phyloP scores from a whole-genome alignment of 2,888 invertebrate genomes.

The Cremastinae sp. region DNA sequence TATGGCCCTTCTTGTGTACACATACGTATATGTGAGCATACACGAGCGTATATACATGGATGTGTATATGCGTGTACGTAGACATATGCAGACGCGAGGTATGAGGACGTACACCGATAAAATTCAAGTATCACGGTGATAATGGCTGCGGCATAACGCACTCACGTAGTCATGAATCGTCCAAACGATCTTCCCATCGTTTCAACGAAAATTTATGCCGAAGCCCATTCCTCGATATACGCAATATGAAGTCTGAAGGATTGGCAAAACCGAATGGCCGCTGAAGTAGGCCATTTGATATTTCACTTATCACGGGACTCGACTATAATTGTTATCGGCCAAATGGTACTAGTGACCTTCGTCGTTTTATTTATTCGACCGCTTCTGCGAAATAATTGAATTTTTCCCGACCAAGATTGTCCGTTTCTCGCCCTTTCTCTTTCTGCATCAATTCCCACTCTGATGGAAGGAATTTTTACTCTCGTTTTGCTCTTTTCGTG shows the following conservation, averaged over 20 bases:
- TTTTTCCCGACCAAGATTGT: background rate
- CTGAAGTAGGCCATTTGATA: background rate
- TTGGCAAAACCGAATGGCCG: slow-evolving; percentile 20
- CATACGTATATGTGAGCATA: background rate
- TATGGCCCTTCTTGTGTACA: slow-evolving; percentile 18
- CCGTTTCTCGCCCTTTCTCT: background rate
- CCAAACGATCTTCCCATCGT: slow-evolving; percentile 29
- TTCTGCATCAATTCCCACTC: no score
- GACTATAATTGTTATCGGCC: background rate
- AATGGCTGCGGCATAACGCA: slow-evolving; percentile 33
- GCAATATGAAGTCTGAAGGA: background rate
- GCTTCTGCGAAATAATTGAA: background rate
- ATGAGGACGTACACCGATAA: background rate
- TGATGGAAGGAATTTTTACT: no score
- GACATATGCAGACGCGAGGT: no score
- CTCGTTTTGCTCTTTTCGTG: no score
- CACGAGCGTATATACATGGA: slow-evolving; percentile 1
- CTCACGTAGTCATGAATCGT: slow-evolving; percentile 37
- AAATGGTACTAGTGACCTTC: background rate
- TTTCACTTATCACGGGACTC: slow-evolving; percentile 13
- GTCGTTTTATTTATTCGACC: background rate
- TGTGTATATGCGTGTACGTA: no score
- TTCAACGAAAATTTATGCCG: slow-evolving; percentile 19
- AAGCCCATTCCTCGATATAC: background rate
- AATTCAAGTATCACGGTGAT: slow-evolving; percentile 11